phyloP scores from a whole-genome alignment of 2,797 vertebrate species.

The Microchirus variegatus region DNA sequence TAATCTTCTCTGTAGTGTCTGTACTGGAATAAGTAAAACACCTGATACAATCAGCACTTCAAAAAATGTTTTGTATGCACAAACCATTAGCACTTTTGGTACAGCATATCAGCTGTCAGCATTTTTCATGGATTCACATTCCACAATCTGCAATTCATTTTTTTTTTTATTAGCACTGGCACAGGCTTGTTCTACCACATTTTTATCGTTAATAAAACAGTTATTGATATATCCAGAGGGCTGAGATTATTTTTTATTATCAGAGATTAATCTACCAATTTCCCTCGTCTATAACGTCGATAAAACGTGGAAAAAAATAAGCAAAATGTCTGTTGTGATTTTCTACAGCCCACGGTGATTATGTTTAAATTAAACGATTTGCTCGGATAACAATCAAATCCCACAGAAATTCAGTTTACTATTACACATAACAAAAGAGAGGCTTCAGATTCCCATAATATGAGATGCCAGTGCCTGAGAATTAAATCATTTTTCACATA shows the following conservation, averaged over 20 bases:
- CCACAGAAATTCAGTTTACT: too few relatives aligned
- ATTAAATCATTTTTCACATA: too few relatives aligned
- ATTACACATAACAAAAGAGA: too few relatives aligned
- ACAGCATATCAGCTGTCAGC: not conserved
- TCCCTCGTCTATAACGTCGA: not conserved
- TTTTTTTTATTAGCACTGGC: not conserved
- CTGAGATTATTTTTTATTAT: not conserved
- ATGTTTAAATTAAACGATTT: not conserved
- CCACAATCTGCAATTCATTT: not conserved
- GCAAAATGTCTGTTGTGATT: not conserved
- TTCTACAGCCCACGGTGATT: not conserved
- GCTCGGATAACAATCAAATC: too few relatives aligned
- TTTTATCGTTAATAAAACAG: not conserved
- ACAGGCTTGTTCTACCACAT: not conserved
- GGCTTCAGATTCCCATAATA: too few relatives aligned
- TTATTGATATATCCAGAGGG: not conserved
- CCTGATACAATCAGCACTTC: constrained; percentile 1
- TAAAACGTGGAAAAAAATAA: too few relatives aligned
- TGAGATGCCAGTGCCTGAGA: too few relatives aligned
- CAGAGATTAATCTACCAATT: not conserved
- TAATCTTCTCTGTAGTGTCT: not conserved
- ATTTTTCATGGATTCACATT: constrained; percentile 6
- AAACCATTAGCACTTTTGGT: not conserved
- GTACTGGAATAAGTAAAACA: constrained; percentile 8
- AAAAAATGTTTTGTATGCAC: not conserved